Base-by-base conservation (phyloP, 2,797 vertebrate species). In the Vireo griseus region DNA sequence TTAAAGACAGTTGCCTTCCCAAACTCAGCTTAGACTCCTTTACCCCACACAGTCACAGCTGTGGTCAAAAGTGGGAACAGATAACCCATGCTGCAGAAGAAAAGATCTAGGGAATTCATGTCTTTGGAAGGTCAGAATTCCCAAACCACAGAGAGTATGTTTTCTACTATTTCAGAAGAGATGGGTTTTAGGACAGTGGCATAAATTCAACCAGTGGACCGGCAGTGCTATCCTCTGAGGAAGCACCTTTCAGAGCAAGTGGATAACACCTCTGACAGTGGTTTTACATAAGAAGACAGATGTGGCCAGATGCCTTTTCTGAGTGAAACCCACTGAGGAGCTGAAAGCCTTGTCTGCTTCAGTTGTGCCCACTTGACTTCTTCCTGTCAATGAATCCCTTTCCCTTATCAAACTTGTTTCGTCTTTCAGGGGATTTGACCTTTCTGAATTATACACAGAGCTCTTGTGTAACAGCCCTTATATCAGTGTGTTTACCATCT, bases 401-500 rank as follows among this genome's bases (percentile, higher is more conserved):
- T 88, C 29, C 65, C 74, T 91, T 95, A 93, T 88, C 92, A 93
- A 90, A 92, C 82, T 72, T 92, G 84, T 79, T 86, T 90, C 0
- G 0, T 59, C 86, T 96, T 97, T 90, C 95, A 94, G 73, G 86
- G 65, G 82, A 96, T 95, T 86, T 94, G 92, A 94, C 94, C 82
- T 92, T 96, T 96, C 87, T 86, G 75, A 94, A 95, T 96, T 95
- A 92, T 87, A 92, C 79, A 96, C 57, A 93, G 59, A 82, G 69
- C 88, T 81, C 86, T 96, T 97, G 92, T 96, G 90, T 96, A 96
- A 96, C 94, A 94, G 77, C 78, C 95, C 78, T 95, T 92, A 72
- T 97, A 96, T 97, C 95, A 89, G 88, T 94, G 85, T 93, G 92
- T 96, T 97, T 97, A 92, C 95, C 96, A 97, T 97, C 88, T 97